Evolutionary conservation across 2,113 vertebrate genomes (phyloP).

Genomic region (Oryzias celebensis): DNA sequence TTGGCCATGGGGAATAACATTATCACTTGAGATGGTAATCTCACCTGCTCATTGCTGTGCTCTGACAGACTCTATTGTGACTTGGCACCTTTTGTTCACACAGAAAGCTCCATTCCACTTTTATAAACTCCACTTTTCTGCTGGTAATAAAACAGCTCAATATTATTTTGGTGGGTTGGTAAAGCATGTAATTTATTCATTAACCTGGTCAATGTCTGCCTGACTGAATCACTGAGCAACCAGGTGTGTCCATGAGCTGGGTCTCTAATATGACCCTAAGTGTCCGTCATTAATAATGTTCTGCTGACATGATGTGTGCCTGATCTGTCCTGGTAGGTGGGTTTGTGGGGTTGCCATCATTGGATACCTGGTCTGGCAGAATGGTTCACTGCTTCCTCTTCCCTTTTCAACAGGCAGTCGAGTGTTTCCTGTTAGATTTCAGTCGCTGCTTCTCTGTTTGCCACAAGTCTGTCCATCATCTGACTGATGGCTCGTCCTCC

Average conservation of each 20-base stretch:
- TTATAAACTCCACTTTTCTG: slow-evolving; percentile 38
- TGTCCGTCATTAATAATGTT: slow-evolving; percentile 63
- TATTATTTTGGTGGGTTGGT: slow-evolving; percentile 53
- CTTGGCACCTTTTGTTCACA: slow-evolving; percentile 20
- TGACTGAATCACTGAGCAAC: slow-evolving; percentile 30
- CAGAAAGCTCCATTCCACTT: slow-evolving; percentile 14
- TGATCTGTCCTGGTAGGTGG: slow-evolving; percentile 49
- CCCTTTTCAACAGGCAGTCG: slow-evolving; percentile 22
- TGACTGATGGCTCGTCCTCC: slow-evolving; percentile 47
- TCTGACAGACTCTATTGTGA: slow-evolving; percentile 32
- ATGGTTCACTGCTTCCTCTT: slow-evolving; percentile 12
- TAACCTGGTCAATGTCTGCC: slow-evolving; percentile 43
- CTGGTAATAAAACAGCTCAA: slow-evolving; percentile 36
- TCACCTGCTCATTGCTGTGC: slow-evolving; percentile 36
- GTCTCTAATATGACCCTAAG: slow-evolving; percentile 64
- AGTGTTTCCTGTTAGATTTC: slow-evolving; percentile 35
- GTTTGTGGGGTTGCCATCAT: slow-evolving; percentile 57
- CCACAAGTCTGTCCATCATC: slow-evolving; percentile 51
- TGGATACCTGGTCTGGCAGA: slow-evolving; percentile 20
- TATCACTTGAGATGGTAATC: slow-evolving; percentile 44
- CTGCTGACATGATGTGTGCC: slow-evolving; percentile 33
- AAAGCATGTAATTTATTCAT: slow-evolving; percentile 69
- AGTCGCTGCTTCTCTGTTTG: slow-evolving; percentile 21
- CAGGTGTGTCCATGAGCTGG: slow-evolving; percentile 24
- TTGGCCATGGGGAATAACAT: slow-evolving; percentile 42